A percentile compares a stretch with the other conserved stretches of the same genome.
Evolutionary conservation across 2,888 invertebrate species (phyloP).

Genomic region (Dendrolimus pini): DNA sequence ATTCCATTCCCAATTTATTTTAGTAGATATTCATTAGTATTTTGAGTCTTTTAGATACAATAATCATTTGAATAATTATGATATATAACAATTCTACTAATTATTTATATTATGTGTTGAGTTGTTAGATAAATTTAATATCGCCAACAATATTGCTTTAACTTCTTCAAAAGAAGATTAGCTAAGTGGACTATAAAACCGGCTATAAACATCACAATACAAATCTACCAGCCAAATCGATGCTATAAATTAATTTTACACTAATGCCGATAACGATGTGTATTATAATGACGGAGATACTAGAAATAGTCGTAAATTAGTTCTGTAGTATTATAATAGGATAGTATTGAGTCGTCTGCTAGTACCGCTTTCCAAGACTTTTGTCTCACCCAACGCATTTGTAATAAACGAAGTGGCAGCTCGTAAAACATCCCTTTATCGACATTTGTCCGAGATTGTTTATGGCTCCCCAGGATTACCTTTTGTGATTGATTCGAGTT

Average conservation of each 20-base stretch:
- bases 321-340: slow-evolving; percentile 37
- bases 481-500: slow-evolving; percentile 67
- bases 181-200: neutral
- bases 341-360: slow-evolving; percentile 44
- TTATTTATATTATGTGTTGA: too few relatives aligned
- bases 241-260: neutral
- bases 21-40: too few relatives aligned
- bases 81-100: slow-evolving; percentile 22
- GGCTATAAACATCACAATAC: neutral
- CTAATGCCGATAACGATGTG: too few relatives aligned
- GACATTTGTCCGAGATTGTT: slow-evolving; percentile 61
- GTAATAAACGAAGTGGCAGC: slow-evolving; percentile 67
- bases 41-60: neutral
- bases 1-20: too few relatives aligned
- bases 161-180: too few relatives aligned
- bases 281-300: slow-evolving; percentile 4
- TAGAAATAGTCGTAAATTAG: slow-evolving; percentile 49
- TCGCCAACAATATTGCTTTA: too few relatives aligned
- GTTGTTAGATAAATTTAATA: too few relatives aligned
- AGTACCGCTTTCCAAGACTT: slow-evolving; percentile 26
- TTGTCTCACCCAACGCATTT: slow-evolving; percentile 47
- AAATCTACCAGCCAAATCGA: neutral
- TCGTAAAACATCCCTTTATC: slow-evolving; percentile 62
- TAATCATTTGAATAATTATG: neutral
- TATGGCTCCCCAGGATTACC: slow-evolving; percentile 62